Conservation (phyloP, 2,797 vertebrate species). For the Varecia variegata region DNA sequence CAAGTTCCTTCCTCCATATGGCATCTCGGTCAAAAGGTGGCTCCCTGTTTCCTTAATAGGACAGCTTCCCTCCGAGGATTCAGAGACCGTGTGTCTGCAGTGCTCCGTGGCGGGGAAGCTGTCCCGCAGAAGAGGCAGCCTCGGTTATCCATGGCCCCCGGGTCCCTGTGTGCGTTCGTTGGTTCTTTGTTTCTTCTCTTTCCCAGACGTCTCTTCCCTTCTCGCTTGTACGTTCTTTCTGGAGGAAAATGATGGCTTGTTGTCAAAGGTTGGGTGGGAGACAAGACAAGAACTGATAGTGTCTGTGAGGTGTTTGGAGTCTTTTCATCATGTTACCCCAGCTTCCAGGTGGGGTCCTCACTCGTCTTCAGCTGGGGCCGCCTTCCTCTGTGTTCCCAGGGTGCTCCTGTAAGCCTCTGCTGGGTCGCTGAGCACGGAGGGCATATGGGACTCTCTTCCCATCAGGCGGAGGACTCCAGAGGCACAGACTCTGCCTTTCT, state of each 20-base stretch:
- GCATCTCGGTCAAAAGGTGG: slow-evolving; percentile 17
- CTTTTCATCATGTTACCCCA: background rate
- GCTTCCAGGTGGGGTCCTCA: background rate
- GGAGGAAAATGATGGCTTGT: background rate
- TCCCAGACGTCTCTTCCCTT: background rate
- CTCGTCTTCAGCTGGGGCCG: background rate
- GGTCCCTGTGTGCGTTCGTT: background rate
- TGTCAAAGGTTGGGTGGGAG: background rate
- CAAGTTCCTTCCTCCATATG: background rate
- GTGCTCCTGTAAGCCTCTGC: background rate
- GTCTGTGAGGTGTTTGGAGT: background rate
- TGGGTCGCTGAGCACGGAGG: background rate
- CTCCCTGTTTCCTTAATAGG: background rate
- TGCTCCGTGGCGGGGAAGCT: background rate
- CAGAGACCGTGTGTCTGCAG: background rate
- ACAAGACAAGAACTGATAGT: background rate
- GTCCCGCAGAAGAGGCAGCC: background rate
- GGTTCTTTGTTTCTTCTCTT: background rate
- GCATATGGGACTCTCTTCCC: background rate
- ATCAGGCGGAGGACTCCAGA: background rate
- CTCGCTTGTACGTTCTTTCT: background rate
- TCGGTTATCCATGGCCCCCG: background rate
- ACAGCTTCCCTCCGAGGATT: background rate
- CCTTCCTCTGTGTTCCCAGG: background rate
- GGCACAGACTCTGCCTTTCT: background rate